Conservation (phyloP, 2,113 vertebrate genomes). For the Eretmochelys imbricata region DNA sequence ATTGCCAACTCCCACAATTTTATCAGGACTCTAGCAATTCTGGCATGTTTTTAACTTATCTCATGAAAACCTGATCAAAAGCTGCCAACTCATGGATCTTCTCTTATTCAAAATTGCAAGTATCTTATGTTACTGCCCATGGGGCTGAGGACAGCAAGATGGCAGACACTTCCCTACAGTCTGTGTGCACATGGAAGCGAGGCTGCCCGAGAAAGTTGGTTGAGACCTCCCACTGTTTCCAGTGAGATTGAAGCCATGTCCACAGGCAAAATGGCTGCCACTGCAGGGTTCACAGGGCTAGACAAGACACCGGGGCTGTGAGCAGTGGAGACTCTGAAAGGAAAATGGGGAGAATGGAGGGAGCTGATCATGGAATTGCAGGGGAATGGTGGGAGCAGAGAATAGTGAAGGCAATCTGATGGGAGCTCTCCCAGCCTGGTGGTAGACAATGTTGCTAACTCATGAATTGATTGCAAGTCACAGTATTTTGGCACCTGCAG, state of each 20-base stretch:
- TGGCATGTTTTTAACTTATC: background rate
- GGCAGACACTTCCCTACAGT: background rate
- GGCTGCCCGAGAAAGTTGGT: background rate
- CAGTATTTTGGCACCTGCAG: background rate
- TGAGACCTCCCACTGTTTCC: background rate
- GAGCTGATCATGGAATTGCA: background rate
- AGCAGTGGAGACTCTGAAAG: background rate
- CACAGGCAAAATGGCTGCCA: background rate
- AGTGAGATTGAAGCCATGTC: background rate
- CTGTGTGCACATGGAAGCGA: background rate
- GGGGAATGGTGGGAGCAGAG: background rate
- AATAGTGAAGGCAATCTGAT: background rate
- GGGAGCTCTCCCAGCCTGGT: background rate
- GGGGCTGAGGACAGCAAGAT: background rate
- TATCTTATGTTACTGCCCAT: background rate
- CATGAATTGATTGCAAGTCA: background rate
- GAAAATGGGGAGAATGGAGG: background rate
- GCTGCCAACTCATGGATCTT: background rate
- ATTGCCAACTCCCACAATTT: background rate
- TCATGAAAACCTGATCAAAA: background rate
- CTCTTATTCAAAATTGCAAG: background rate
- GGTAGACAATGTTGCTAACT: background rate
- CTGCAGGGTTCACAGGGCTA: background rate
- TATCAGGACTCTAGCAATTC: background rate
- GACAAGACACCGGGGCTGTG: background rate